Evolutionary conservation across 2,113 vertebrate species (phyloP).

Genomic region (Leptobrachium leishanense): DNA sequence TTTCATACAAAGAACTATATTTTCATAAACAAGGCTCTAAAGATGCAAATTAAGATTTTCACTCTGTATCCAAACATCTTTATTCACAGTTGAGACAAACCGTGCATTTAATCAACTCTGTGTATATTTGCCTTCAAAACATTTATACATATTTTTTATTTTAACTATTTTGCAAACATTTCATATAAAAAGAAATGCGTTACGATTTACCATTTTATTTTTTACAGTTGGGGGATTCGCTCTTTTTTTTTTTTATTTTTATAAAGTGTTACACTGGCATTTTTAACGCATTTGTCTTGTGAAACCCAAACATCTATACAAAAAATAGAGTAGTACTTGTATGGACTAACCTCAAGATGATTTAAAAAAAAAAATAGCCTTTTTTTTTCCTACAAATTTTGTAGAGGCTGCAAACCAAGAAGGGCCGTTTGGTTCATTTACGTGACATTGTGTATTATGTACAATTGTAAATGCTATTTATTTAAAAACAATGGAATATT

Average conservation of each 20-base stretch:
- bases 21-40: background rate
- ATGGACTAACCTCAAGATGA: background rate
- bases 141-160: background rate
- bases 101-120: too few species aligned
- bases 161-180: background rate
- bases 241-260: background rate
- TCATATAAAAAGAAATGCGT: background rate
- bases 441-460: background rate
- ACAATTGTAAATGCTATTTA: conserved; percentile 18
- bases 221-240: background rate
- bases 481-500: background rate
- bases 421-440: background rate
- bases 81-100: too few species aligned
- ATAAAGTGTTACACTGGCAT: background rate
- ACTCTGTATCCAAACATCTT: too few species aligned
- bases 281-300: too few species aligned
- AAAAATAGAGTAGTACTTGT: background rate
- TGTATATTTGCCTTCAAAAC: background rate
- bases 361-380: background rate
- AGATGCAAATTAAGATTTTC: background rate
- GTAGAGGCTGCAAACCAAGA: background rate
- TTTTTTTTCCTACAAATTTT: background rate
- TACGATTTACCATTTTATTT: background rate
- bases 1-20: background rate
- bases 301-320: too few species aligned